Evolutionary conservation across 1,140 invertebrate species (phyloP), one percentile per base, ranked within the genome.

Genomic region (Manduca sexta): DNA sequence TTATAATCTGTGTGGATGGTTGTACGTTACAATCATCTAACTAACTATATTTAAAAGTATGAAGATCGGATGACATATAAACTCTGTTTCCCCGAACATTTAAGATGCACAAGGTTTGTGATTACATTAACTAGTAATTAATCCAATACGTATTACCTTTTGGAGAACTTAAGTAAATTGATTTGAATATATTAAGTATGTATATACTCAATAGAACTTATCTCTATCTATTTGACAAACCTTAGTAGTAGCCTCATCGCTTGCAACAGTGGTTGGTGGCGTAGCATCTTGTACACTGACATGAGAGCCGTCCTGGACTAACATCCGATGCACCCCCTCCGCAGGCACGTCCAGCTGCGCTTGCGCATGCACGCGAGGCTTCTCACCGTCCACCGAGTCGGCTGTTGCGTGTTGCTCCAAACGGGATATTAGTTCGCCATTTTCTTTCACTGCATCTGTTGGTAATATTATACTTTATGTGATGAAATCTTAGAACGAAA

Each of bases 401-500:
- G 74, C 74, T 40, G 87, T 79, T 1, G 80, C 77, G 30, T 86
- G 78, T 33, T 87, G 82, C 44, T 86, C 81, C 3, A 88, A 49
- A 13, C 80, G 70, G 3, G 86, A 87, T 1, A 88, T 64, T 5
- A 88, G 49, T 55, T 88, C 80, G 1, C 86, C 88, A 49, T 88
- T 82, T 46, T 79, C 58, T 58, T 87, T 75, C 10, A 88, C 81
- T 64, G 76, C 66, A 59, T 81, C 80, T 84, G 45, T 14, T 35
- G n/a, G 12, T 30, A 37, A 44, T 41, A 45, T 11, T 18, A 46
- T 18, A 34, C 5, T 34, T 8, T 34, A 4, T 3, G 33, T 34
- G 4, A 11, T 1, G 33, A 34, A 8, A 34, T 2, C 33, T 12
- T 30, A 30, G 29, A 37, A 37, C 12, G 37, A 17, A 11, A 5